These are phyloP conservation scores for Styela clava DNA, from an alignment of 23 tunicate genomes.

Conservation along the genomic window DNA sequence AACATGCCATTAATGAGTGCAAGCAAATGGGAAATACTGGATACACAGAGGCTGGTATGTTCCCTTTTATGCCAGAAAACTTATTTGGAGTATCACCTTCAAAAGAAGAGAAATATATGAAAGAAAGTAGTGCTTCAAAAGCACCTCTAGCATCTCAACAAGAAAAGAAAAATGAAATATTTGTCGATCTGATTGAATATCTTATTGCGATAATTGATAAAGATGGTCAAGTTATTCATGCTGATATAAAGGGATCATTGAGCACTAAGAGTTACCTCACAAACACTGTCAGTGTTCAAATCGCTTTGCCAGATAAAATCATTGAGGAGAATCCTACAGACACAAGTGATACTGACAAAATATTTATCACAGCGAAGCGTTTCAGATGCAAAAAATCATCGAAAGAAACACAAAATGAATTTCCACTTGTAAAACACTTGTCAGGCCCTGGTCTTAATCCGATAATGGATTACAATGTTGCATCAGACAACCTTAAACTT, in stretches of 20 bases:
- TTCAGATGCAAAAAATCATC: background rate
- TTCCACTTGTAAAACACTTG: conserved; percentile 5
- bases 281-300: conserved; percentile 6
- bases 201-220: conserved; percentile 6
- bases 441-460: conserved; percentile 12
- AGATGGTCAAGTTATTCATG: conserved; percentile 1
- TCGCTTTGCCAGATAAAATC: conserved; percentile 6
- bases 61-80: conserved; percentile 18
- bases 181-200: conserved; percentile 29
- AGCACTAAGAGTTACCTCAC: conserved; percentile 16
- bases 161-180: conserved; percentile 16
- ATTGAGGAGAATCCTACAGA: background rate
- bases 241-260: conserved; percentile 1
- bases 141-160: conserved; percentile 25
- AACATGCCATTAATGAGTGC: conserved; percentile 16
- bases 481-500: background rate
- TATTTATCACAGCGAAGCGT: background rate
- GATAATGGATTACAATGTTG: conserved; percentile 16
- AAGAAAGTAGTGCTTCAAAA: conserved; percentile 9
- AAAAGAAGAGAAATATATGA: conserved; percentile 15
- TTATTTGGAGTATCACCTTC: conserved; percentile 14
- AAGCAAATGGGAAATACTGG: background rate
- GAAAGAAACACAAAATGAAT: background rate
- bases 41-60: background rate
- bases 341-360: background rate